Percentiles rank a stretch among this genome's conserved stretches.
Evolutionary conservation across 2,797 vertebrate species (phyloP).

Genomic region (Sciaenops ocellatus): DNA sequence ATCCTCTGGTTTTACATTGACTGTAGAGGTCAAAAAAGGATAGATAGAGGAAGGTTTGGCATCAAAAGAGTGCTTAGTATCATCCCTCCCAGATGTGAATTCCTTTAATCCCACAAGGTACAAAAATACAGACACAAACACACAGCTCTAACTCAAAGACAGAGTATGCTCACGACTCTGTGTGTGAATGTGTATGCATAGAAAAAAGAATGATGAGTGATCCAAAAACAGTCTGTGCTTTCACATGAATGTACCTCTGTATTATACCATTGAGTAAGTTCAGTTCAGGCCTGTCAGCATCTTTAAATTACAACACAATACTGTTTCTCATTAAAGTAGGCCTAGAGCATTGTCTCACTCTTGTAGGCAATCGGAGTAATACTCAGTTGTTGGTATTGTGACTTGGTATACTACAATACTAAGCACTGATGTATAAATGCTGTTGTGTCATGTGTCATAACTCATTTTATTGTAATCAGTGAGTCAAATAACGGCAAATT

Average conservation of each 20-base stretch:
- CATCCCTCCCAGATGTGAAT: constrained; percentile 69
- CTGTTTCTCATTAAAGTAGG: constrained; percentile 4
- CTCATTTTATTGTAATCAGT: background rate
- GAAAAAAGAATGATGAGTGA: constrained; percentile 1
- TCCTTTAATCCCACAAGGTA: constrained; percentile 45
- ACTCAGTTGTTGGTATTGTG: background rate
- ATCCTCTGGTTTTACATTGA: constrained; percentile 18
- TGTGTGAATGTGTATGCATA: background rate
- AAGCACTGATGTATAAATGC: background rate
- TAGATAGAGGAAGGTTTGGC: constrained; percentile 23
- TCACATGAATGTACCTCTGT: background rate
- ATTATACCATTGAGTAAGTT: background rate
- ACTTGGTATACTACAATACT: background rate
- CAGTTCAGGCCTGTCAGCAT: constrained; percentile 4
- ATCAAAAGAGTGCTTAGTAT: constrained; percentile 31
- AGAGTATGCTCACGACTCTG: constrained; percentile 14
- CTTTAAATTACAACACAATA: constrained; percentile 4
- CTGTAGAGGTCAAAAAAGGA: constrained; percentile 40
- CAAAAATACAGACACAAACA: constrained; percentile 26
- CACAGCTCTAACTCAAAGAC: constrained; percentile 31
- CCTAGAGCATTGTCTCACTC: constrained; percentile 53
- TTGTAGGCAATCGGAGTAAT: constrained; percentile 47
- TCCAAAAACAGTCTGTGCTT: background rate
- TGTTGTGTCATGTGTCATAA: background rate
- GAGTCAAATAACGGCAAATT: background rate